Evolutionary conservation across 1,140 invertebrate genomes (phyloP).

Genomic region (Pogonus chalceus): DNA sequence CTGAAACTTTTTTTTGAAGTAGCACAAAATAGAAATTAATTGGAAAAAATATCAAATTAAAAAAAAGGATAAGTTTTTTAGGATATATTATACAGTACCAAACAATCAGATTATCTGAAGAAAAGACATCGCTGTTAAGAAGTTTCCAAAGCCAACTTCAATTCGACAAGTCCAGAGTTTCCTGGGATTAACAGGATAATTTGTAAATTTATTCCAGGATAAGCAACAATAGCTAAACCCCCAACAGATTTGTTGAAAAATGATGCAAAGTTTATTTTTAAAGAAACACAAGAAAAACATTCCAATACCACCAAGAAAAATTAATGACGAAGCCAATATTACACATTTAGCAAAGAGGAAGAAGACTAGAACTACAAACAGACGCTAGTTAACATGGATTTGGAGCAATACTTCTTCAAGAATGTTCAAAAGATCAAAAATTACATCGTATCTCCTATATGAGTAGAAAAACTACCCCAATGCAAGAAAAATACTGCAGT

Average conservation of each 20-base stretch:
- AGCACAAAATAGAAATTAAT: too few species aligned
- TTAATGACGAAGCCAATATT: constrained; percentile 13
- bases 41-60: too few species aligned
- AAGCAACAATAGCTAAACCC: constrained; percentile 21
- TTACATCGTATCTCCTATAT: constrained; percentile 5
- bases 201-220: constrained; percentile 28
- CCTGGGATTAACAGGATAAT: constrained; percentile 30
- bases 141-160: constrained; percentile 14
- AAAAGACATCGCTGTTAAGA: too few species aligned
- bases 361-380: constrained; percentile 22
- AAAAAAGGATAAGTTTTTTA: too few species aligned
- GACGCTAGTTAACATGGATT: constrained; percentile 18
- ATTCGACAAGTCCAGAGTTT: constrained; percentile 23
- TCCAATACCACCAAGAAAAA: constrained; percentile 17
- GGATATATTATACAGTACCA: too few species aligned
- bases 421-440: neutral
- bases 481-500: neutral
- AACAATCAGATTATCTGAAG: too few species aligned
- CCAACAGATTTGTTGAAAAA: constrained; percentile 24
- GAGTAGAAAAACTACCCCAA: neutral
- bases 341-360: constrained; percentile 15
- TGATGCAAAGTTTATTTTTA: constrained; percentile 14
- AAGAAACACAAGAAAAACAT: constrained; percentile 17
- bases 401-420: constrained; percentile 20
- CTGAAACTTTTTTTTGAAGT: too few species aligned